Conservation (phyloP, 2,888 invertebrate genomes). For the Unio delphinus region DNA sequence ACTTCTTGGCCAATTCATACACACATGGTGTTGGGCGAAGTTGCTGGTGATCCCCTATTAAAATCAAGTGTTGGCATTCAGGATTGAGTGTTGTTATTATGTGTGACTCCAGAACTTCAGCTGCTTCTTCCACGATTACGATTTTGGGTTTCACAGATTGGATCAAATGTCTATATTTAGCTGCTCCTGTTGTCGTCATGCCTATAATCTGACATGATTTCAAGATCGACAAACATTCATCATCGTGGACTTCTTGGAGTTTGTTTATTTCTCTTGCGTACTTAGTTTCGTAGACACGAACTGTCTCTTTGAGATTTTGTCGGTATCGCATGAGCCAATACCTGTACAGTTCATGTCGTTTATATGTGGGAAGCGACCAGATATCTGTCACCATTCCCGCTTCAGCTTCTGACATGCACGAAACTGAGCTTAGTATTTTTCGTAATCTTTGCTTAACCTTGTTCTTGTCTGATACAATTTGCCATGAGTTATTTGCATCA, state of each 20-base stretch:
- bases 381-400: conserved; percentile 38
- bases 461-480: no score
- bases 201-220: conserved; percentile 53
- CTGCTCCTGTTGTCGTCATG: conserved; percentile 70
- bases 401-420: conserved; percentile 37
- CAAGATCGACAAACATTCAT: conserved; percentile 52
- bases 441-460: no score
- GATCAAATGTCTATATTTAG: conserved; percentile 54
- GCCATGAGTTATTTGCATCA: no score
- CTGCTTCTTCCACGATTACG: conserved; percentile 86
- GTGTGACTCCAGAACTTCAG: conserved; percentile 88
- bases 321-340: conserved; percentile 62
- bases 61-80: conserved; percentile 84
- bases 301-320: conserved; percentile 19
- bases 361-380: conserved; percentile 47
- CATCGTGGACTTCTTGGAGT: conserved; percentile 35
- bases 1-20: conserved; percentile 78
- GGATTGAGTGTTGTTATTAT: conserved; percentile 82
- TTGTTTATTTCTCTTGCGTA: conserved; percentile 32
- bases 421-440: no score
- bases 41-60: conserved; percentile 89
- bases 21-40: conserved; percentile 82
- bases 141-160: conserved; percentile 66
- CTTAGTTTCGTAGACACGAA: conserved; percentile 21
- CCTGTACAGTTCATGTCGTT: conserved; percentile 72